Percentiles rank a stretch among this genome's conserved stretches.
phyloP scores from a whole-genome alignment of 2,888 invertebrate species.

The Tribolium freemani region DNA sequence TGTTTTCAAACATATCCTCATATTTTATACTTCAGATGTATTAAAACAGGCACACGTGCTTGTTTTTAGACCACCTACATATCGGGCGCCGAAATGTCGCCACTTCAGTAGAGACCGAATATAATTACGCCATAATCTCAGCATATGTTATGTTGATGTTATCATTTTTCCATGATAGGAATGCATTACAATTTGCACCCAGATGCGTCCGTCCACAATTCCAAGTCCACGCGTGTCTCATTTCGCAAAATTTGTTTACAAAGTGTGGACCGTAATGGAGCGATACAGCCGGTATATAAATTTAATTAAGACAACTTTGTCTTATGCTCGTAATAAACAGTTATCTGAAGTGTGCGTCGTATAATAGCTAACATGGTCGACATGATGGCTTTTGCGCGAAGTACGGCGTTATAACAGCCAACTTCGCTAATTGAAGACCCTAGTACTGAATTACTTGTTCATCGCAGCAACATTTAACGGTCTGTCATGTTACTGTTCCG shows the following conservation, averaged over 20 bases:
- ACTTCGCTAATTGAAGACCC: conserved; percentile 68
- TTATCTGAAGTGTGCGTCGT: conserved; percentile 57
- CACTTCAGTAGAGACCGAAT: neutral
- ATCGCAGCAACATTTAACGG: conserved; percentile 66
- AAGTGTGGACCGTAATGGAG: conserved; percentile 37
- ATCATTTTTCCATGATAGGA: conserved; percentile 54
- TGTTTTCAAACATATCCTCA: conserved; percentile 54
- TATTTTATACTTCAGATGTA: conserved; percentile 47
- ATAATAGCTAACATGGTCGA: conserved; percentile 57
- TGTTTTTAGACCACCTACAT: neutral
- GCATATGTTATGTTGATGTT: conserved; percentile 57
- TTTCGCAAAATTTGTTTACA: conserved; percentile 43
- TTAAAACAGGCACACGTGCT: neutral
- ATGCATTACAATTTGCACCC: conserved; percentile 50
- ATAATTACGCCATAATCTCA: conserved; percentile 50
- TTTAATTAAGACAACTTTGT: conserved; percentile 62
- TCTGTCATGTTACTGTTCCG: conserved; percentile 61
- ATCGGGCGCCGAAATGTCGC: neutral
- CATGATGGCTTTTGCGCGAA: conserved; percentile 57
- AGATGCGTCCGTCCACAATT: conserved; percentile 20
- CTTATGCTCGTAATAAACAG: conserved; percentile 60
- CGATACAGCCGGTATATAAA: conserved; percentile 47
- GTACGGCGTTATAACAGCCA: conserved; percentile 62
- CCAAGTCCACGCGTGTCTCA: neutral
- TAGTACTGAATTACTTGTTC: conserved; percentile 67